phyloP scores from a whole-genome alignment of 2,113 vertebrate species.

The Zosterops borbonicus region DNA sequence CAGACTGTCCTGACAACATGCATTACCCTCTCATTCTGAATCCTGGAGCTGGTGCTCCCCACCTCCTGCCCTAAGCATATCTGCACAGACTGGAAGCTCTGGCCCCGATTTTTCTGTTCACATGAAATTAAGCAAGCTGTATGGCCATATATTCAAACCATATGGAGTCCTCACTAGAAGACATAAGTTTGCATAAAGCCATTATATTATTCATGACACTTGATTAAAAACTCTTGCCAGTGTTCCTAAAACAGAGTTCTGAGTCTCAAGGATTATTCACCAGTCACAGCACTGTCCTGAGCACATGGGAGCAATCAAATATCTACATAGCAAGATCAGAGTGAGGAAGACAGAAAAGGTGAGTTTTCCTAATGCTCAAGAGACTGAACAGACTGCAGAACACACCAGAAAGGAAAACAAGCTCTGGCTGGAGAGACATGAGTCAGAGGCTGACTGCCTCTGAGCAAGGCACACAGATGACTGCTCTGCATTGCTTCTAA shows the following conservation, averaged over 20 bases:
- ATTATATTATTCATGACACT: background rate
- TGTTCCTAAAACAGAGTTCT: background rate
- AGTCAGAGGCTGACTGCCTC: background rate
- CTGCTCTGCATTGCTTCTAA: background rate
- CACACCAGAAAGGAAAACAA: background rate
- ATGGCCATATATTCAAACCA: background rate
- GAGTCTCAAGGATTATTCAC: background rate
- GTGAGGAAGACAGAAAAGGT: background rate
- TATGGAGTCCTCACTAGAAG: background rate
- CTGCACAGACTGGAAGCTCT: background rate
- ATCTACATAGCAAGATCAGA: background rate
- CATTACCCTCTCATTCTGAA: background rate
- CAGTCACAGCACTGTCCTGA: background rate
- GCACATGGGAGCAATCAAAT: background rate
- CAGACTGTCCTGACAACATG: background rate
- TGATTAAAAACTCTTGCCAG: background rate
- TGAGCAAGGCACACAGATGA: background rate
- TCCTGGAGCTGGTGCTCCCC: background rate
- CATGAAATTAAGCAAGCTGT: background rate
- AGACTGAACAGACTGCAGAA: background rate
- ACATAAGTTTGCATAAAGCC: background rate
- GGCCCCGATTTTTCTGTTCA: background rate
- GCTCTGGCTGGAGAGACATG: background rate
- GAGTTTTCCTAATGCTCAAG: background rate
- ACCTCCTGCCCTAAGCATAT: background rate